These are phyloP conservation scores for Channa maculata DNA, from an alignment of 2,113 vertebrate genomes.

Conservation along the genomic window DNA sequence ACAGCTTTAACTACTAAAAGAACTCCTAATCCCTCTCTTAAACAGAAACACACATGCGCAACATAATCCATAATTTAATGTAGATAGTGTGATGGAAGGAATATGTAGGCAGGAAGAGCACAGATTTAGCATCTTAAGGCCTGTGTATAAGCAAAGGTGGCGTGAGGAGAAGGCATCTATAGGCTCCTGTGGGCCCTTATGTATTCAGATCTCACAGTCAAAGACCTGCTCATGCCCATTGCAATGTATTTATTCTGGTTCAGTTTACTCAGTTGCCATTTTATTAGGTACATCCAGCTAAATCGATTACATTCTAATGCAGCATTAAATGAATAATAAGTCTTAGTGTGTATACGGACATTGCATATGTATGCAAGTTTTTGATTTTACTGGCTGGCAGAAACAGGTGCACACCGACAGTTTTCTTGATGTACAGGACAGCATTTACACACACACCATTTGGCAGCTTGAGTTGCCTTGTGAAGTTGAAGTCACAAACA, in stretches of 20 bases:
- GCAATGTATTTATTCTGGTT: neutral
- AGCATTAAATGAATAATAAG: too few relatives aligned
- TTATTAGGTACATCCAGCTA: too few relatives aligned
- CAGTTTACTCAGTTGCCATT: neutral
- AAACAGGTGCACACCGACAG: too few relatives aligned
- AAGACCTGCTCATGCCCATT: neutral
- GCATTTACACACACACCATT: too few relatives aligned
- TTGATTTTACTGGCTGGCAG: too few relatives aligned
- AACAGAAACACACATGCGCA: constrained; percentile 9
- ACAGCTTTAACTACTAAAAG: constrained; percentile 45
- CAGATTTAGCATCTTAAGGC: constrained; percentile 24
- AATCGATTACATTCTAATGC: too few relatives aligned
- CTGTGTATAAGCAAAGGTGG: constrained; percentile 59
- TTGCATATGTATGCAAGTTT: too few relatives aligned
- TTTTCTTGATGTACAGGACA: too few relatives aligned
- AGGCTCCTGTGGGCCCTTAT: constrained; percentile 12
- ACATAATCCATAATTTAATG: constrained; percentile 72
- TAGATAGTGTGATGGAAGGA: constrained; percentile 46
- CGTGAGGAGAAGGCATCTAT: constrained; percentile 29
- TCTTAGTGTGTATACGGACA: too few relatives aligned
- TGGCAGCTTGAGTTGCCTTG: too few relatives aligned
- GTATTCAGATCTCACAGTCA: constrained; percentile 30
- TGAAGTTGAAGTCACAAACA: too few relatives aligned
- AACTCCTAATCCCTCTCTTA: constrained; percentile 23
- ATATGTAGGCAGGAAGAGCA: constrained; percentile 40